Evolutionary conservation across 37 sponge, comb jelly and placozoan genomes (phyloP).

Genomic region (Ephydatia muelleri): DNA sequence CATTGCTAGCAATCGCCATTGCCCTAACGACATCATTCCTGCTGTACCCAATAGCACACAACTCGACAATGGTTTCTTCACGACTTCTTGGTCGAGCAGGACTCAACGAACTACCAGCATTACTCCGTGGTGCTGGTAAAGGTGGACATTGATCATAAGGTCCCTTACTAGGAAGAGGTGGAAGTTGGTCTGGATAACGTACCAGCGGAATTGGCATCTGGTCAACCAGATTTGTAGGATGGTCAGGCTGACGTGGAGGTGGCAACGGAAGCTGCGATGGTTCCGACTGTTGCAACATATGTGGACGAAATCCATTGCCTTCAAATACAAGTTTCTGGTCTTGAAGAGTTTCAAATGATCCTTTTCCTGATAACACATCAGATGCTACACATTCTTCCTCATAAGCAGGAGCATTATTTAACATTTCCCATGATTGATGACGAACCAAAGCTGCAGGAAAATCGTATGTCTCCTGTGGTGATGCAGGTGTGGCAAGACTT

Average conservation of each 20-base stretch:
- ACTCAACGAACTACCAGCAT: neutral
- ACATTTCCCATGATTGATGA: neutral
- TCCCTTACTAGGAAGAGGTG: conserved; percentile 31
- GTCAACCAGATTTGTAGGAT: neutral
- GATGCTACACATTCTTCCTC: neutral
- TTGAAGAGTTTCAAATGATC: neutral
- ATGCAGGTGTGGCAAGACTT: neutral
- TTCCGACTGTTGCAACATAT: neutral
- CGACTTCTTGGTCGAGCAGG: neutral
- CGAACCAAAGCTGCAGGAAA: neutral
- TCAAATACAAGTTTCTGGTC: neutral
- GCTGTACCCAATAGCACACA: conserved; percentile 62
- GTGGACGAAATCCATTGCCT: neutral
- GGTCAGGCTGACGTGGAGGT: neutral
- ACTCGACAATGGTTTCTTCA: conserved; percentile 23
- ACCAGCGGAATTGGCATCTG: neutral
- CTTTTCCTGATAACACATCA: neutral
- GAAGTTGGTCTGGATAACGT: neutral
- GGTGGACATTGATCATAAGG: neutral
- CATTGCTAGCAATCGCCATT: conserved; percentile 56
- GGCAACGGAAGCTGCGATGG: neutral
- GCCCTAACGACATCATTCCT: conserved; percentile 67
- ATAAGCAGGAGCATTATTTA: neutral
- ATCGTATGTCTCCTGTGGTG: neutral
- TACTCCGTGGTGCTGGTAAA: neutral